Evolutionary conservation across 1,140 invertebrate genomes (phyloP).

Genomic region (Oreohelix idahoensis): DNA sequence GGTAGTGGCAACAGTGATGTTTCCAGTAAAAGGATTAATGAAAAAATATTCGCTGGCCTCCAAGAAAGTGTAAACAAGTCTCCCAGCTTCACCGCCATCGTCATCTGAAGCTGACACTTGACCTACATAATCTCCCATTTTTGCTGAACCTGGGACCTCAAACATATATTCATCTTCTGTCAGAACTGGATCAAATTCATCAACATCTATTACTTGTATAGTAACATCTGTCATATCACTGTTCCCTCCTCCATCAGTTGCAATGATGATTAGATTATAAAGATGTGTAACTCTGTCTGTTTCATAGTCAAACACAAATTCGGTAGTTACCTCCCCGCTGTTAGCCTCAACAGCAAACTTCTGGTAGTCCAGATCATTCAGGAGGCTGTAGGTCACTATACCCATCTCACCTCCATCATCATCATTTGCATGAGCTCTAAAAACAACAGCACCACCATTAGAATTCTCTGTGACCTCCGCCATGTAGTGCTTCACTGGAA

Average conservation of each 20-base stretch:
- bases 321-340: slow-evolving; percentile 80
- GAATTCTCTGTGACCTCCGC: slow-evolving; percentile 86
- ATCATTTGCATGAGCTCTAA: slow-evolving; percentile 91
- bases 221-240: slow-evolving; percentile 83
- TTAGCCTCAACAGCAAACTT: slow-evolving; percentile 61
- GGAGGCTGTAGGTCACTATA: slow-evolving; percentile 87
- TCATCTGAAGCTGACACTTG: slow-evolving; percentile 89
- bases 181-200: slow-evolving; percentile 94
- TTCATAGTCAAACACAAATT: slow-evolving; percentile 73
- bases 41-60: slow-evolving; percentile 88
- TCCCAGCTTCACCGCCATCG: slow-evolving; percentile 92
- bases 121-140: slow-evolving; percentile 86
- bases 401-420: slow-evolving; percentile 87
- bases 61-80: slow-evolving; percentile 83
- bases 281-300: slow-evolving; percentile 81
- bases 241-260: slow-evolving; percentile 87
- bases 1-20: slow-evolving; percentile 86
- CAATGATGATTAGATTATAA: slow-evolving; percentile 87
- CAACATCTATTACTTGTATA: slow-evolving; percentile 89
- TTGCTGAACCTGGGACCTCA: slow-evolving; percentile 79
- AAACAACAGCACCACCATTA: slow-evolving; percentile 81
- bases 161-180: slow-evolving; percentile 87
- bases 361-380: slow-evolving; percentile 39
- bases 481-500: slow-evolving; percentile 72
- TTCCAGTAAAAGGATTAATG: slow-evolving; percentile 91